Conservation (phyloP, 2,888 invertebrate genomes). For the Acanthosepion pharaonis region DNA sequence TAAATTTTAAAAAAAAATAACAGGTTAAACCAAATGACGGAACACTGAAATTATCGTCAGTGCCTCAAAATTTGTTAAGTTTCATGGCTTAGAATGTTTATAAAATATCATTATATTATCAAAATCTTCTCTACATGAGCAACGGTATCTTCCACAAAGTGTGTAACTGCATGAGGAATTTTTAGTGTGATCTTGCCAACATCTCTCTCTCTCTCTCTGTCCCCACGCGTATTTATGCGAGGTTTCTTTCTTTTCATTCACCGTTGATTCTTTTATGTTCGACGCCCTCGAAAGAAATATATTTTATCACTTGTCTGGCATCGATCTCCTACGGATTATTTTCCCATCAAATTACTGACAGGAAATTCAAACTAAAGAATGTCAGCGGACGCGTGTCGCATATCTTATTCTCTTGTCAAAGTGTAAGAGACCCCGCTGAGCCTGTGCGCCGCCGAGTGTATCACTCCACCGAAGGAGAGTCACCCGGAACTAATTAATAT, state of each 20-base stretch:
- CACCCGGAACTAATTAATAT: constrained; percentile 33
- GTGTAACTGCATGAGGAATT: no score
- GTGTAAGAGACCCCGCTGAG: not conserved
- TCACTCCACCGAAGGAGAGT: constrained; percentile 3
- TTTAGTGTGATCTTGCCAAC: no score
- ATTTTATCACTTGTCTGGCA: constrained; percentile 46
- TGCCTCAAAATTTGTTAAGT: no score
- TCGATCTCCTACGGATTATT: constrained; percentile 40
- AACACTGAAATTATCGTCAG: no score
- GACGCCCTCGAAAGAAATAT: not conserved
- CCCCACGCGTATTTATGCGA: not conserved
- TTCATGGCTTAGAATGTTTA: no score
- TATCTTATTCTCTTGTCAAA: not conserved
- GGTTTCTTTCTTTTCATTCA: not conserved
- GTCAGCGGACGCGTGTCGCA: constrained; percentile 33
- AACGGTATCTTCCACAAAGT: no score
- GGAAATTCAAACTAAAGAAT: constrained; percentile 34
- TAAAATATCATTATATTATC: no score
- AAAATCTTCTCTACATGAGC: no score
- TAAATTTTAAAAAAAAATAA: no score
- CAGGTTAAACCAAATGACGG: no score
- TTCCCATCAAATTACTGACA: constrained; percentile 45
- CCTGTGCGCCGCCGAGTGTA: not conserved
- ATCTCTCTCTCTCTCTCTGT: not conserved
- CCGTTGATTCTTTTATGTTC: not conserved